Base-by-base conservation (phyloP, 2,888 invertebrate species). In the Stratiomys singularior region DNA sequence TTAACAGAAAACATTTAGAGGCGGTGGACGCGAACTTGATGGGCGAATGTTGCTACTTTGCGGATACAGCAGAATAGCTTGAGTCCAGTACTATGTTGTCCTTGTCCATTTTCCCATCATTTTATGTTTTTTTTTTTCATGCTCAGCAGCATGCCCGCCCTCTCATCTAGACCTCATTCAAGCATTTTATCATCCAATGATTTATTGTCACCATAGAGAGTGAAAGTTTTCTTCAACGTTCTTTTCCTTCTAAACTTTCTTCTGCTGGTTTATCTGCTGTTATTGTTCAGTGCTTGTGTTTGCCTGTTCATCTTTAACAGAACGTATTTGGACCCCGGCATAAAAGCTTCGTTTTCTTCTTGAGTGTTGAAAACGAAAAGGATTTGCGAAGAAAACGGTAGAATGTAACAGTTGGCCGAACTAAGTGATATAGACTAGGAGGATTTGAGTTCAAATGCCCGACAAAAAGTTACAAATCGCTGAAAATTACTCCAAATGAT, bases 201-300 rank as follows among this genome's bases (percentile, higher is more conserved):
- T 79, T 79, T 79, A 79, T 79, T 79, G 79, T 79, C 77, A 63
- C 79, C 76, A 79, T 79, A 77, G 79, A 79, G 77, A 79, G 79
- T 79, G 77, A 79, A 79, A 79, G 79, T 79, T 77, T 76, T 47
- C 77, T 60, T 66, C 46, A n/a, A n/a, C 63, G 3, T 4, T 60
- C 23, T 25, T 37, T 37, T 9, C 37, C 37, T 37, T 37, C 37
- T 37, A n/a, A 3, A 3, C 60, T 13, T 23, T 18, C 18, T 15
- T 4, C 52, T 13, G 18, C 15, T 13, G 7, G 4, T 52, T 52
- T 52, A 52, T 52, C 52, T 52, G 15, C 52, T 52, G 9, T 52
- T 18, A 15, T 4, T 52, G 15, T 9, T 4, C 15, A 52, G 52
- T 52, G 18, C 52, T 52, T 4, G 52, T n/a, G n/a, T n/a, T n/a